Percentiles rank a stretch among this genome's conserved stretches.
These are phyloP conservation scores for Siniperca scherzeri DNA, from an alignment of 2,797 vertebrate genomes.

Conservation along the genomic window DNA sequence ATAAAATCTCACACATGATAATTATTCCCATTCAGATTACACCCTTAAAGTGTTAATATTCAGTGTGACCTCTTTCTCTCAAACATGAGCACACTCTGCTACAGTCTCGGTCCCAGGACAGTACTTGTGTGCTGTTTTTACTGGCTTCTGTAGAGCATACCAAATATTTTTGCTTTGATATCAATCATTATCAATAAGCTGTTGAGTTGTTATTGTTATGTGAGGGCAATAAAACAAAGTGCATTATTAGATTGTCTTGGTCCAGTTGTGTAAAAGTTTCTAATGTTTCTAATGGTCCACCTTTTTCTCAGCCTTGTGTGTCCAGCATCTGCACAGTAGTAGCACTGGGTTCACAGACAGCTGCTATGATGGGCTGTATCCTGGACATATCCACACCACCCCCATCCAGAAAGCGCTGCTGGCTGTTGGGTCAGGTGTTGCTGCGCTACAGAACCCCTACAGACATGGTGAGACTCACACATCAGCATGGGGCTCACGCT, in stretches of 20 bases:
- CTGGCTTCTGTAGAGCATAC: not conserved
- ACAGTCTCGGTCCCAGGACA: not conserved
- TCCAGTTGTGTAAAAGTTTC: not conserved
- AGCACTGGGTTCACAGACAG: slow-evolving; percentile 39
- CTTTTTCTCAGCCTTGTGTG: slow-evolving; percentile 49
- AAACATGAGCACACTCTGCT: not conserved
- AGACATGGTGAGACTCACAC: slow-evolving; percentile 91
- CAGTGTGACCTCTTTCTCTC: not conserved
- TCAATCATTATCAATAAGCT: not conserved
- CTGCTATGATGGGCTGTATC: slow-evolving; percentile 84
- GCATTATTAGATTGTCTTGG: not conserved
- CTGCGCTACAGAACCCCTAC: slow-evolving; percentile 92
- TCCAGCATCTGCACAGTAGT: slow-evolving; percentile 55
- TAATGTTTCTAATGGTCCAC: not conserved
- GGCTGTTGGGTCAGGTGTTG: slow-evolving; percentile 90
- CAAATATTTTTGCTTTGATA: not conserved
- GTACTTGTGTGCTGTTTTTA: no score
- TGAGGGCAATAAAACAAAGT: not conserved
- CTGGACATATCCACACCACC: slow-evolving; percentile 91
- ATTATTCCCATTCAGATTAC: not conserved
- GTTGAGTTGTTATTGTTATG: not conserved
- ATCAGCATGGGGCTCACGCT: not conserved
- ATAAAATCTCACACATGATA: not conserved
- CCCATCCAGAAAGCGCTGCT: slow-evolving; percentile 91
- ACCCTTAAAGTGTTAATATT: not conserved